These are phyloP conservation scores for Mesembrinibis cayennensis DNA, from an alignment of 2,113 vertebrate genomes.

Conservation along the genomic window DNA sequence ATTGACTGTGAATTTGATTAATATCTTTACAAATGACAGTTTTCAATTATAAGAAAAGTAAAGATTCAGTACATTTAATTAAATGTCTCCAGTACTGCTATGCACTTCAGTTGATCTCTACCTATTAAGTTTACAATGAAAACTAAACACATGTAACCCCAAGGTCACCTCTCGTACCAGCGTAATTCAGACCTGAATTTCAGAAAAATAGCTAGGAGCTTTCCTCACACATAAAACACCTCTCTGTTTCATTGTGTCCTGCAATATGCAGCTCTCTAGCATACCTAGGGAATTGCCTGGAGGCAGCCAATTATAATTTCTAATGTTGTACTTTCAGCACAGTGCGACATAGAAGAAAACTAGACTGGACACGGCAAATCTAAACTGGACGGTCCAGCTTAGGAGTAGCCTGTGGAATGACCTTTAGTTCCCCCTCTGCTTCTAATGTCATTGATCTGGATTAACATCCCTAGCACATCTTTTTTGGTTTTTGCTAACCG, in stretches of 20 bases:
- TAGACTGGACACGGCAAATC: not conserved
- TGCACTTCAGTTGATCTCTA: slow-evolving; percentile 32
- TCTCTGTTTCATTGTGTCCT: not conserved
- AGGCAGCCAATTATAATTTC: slow-evolving; percentile 27
- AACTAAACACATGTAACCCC: slow-evolving; percentile 26
- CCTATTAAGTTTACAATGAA: slow-evolving; percentile 47
- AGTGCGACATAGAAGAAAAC: not conserved
- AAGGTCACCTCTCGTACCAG: slow-evolving; percentile 20
- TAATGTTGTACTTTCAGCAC: not conserved
- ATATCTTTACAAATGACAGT: slow-evolving; percentile 61
- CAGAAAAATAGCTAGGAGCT: not conserved
- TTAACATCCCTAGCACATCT: not conserved
- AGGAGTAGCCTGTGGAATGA: not conserved
- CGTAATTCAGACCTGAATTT: slow-evolving; percentile 1
- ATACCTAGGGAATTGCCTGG: not conserved
- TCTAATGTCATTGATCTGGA: not conserved
- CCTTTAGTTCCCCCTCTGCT: not conserved
- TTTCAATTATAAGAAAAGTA: slow-evolving; percentile 63
- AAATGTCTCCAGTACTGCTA: not conserved
- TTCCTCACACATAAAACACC: not conserved
- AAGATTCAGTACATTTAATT: slow-evolving; percentile 51
- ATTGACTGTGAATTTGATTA: slow-evolving; percentile 54
- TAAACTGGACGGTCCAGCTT: not conserved
- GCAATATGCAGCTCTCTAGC: not conserved
- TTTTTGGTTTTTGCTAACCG: not conserved